Evolutionary conservation across 2,888 invertebrate species (phyloP).

Genomic region (Melipona bicolor): DNA sequence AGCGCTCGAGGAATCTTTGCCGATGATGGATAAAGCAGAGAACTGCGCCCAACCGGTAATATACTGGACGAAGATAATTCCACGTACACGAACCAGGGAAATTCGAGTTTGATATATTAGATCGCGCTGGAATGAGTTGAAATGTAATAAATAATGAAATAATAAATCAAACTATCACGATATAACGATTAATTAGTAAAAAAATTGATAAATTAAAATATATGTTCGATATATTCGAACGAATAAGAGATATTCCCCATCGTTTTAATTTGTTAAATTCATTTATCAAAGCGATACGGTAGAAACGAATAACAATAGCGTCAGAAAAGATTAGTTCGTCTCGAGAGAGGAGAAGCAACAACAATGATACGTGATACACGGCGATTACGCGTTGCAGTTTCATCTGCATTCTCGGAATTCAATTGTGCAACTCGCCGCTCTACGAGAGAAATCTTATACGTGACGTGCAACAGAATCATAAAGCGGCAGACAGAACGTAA

Average conservation of each 20-base stretch:
- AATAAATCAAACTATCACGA: neutral
- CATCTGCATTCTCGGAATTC: slow-evolving; percentile 50
- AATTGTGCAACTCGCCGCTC: slow-evolving; percentile 52
- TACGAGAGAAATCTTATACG: slow-evolving; percentile 42
- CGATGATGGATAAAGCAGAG: slow-evolving; percentile 35
- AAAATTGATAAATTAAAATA: neutral
- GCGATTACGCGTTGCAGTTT: slow-evolving; percentile 25
- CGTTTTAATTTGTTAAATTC: neutral
- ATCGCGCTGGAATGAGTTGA: slow-evolving; percentile 34
- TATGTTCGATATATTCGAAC: neutral
- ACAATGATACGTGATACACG: neutral
- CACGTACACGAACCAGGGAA: neutral
- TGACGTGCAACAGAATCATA: slow-evolving; percentile 15
- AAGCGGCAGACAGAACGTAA: slow-evolving; percentile 3
- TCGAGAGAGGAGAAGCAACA: neutral
- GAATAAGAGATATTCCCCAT: neutral
- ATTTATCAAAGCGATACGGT: neutral
- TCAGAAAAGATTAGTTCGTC: slow-evolving; percentile 1
- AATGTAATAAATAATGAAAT: too few relatives aligned
- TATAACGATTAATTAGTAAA: neutral
- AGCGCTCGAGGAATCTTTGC: slow-evolving; percentile 16
- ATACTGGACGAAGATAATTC: slow-evolving; percentile 26
- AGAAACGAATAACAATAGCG: slow-evolving; percentile 4
- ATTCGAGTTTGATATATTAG: slow-evolving; percentile 17
- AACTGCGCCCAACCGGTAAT: slow-evolving; percentile 46